These are phyloP conservation scores for Poeciliopsis prolifica DNA, from an alignment of 2,113 vertebrate species.

Conservation along the genomic window DNA sequence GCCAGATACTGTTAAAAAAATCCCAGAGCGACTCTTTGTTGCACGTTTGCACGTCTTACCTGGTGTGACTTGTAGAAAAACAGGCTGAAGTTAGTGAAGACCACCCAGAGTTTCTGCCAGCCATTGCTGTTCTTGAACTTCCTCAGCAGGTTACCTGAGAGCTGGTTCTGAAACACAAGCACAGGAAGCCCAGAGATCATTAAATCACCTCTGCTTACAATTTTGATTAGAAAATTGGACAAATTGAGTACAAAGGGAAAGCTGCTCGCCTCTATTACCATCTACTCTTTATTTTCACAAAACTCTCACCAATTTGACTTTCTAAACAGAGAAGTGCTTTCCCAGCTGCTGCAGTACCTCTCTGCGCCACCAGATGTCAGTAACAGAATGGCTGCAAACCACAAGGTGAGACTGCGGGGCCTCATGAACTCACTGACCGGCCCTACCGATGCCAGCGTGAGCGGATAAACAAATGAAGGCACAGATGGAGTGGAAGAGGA, in stretches of 20 bases:
- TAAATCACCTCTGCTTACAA: not conserved
- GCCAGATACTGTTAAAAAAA: not conserved
- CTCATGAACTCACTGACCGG: constrained; percentile 65
- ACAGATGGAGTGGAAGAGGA: not conserved
- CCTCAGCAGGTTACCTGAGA: constrained; percentile 94
- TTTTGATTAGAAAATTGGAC: not conserved
- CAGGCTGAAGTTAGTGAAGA: constrained; percentile 98
- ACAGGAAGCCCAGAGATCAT: not conserved
- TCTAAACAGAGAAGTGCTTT: not conserved
- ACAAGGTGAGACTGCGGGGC: constrained; percentile 58
- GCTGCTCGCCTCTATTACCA: not conserved
- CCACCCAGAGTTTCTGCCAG: constrained; percentile 99
- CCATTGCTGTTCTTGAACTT: constrained; percentile 99
- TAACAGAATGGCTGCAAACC: constrained; percentile 41
- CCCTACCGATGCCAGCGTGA: constrained; percentile 68
- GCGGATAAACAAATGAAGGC: constrained; percentile 16
- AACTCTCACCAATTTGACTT: not conserved
- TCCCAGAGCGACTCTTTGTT: not conserved
- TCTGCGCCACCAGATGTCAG: constrained; percentile 76
- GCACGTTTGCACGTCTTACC: constrained; percentile 33
- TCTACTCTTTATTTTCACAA: not conserved
- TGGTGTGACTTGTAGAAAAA: constrained; percentile 99
- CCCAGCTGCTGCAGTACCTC: constrained; percentile 72
- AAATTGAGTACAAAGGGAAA: not conserved
- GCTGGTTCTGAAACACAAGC: constrained; percentile 88